phyloP scores from a whole-genome alignment of 2,113 vertebrate genomes.

The Callorhinus ursinus region DNA sequence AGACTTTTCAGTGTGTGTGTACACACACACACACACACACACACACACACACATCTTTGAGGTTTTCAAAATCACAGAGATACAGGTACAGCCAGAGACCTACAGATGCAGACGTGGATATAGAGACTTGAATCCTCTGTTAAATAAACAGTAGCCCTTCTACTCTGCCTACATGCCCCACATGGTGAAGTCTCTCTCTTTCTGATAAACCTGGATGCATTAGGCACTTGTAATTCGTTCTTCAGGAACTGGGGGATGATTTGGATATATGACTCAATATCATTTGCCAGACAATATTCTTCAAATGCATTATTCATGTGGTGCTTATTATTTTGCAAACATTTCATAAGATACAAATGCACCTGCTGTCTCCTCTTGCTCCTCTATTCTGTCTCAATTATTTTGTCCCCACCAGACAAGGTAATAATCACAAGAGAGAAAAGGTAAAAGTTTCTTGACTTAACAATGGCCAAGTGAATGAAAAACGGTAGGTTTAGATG shows the following conservation, averaged over 20 bases:
- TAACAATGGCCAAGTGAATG: constrained; percentile 9
- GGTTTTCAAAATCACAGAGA: neutral
- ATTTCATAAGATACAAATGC: constrained; percentile 70
- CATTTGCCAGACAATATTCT: constrained; percentile 65
- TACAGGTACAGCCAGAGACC: neutral
- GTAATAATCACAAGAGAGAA: constrained; percentile 54
- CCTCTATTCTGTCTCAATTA: constrained; percentile 61
- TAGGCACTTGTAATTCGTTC: constrained; percentile 52
- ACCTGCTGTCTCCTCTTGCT: constrained; percentile 50
- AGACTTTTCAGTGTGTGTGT: neutral
- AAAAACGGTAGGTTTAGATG: constrained; percentile 55
- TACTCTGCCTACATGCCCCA: neutral
- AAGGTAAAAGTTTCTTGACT: constrained; percentile 40
- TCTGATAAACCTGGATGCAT: constrained; percentile 50
- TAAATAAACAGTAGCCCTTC: neutral
- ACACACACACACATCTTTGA: neutral
- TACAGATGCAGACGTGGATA: neutral
- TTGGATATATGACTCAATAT: constrained; percentile 66
- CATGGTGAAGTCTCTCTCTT: neutral
- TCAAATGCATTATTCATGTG: constrained; percentile 74
- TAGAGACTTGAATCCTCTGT: neutral
- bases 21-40: neutral
- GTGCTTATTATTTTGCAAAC: constrained; percentile 71
- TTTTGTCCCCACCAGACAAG: constrained; percentile 54
- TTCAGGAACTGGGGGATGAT: constrained; percentile 60